phyloP scores from a whole-genome alignment of 2,113 vertebrate genomes.

The Silurus asotus region DNA sequence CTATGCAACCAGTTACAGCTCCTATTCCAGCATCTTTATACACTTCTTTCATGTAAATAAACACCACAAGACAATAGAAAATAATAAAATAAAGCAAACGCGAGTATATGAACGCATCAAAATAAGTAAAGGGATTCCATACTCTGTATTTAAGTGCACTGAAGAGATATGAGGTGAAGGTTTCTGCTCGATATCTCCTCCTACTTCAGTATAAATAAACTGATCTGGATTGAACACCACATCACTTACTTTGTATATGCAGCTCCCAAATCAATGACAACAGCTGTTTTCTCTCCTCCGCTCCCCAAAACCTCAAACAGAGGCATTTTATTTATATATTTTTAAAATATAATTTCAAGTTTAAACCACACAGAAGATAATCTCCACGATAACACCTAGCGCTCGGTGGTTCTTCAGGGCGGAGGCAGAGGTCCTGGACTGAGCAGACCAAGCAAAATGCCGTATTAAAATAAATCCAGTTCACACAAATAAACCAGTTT shows the following conservation, averaged over 20 bases:
- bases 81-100: not conserved
- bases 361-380: not conserved
- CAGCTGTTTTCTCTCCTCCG: slow-evolving; percentile 91
- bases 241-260: slow-evolving; percentile 91
- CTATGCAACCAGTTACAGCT: not conserved
- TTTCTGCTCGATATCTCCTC: not conserved
- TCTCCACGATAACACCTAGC: not conserved
- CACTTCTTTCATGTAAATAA: not conserved
- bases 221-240: not conserved
- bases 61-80: not conserved
- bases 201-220: not conserved
- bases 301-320: slow-evolving; percentile 91
- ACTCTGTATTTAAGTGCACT: not conserved
- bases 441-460: not conserved
- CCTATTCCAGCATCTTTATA: not conserved
- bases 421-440: not conserved
- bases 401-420: not conserved
- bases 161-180: not conserved
- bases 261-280: slow-evolving; percentile 90
- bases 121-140: not conserved
- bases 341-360: no score
- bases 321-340: slow-evolving; percentile 75
- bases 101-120: not conserved
- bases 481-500: not conserved
- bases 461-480: slow-evolving; percentile 1